Evolutionary conservation across 2,888 invertebrate genomes (phyloP), one percentile per base, ranked within the genome.

Genomic region (Zonitis immaculata): DNA sequence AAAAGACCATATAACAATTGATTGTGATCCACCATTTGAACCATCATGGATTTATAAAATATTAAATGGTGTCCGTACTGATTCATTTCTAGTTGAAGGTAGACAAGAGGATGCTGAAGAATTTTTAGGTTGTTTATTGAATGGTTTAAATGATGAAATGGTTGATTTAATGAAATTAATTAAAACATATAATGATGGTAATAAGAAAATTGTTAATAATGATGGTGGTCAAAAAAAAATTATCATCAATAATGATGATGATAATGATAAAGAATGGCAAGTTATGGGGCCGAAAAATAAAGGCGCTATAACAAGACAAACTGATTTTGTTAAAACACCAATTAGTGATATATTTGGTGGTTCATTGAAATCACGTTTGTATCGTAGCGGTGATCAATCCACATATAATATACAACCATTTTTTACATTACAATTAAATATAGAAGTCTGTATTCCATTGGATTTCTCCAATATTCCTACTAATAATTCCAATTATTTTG

Each of bases 81-180:
- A 83, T 59, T 76, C 77, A n/a, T 82, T 83, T 63, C 81, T 86
- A 42, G 87, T 91, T 48, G 92, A 93, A 73, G 96, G 95, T 0
- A 81, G 92, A 16, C 97, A 97, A 75, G 96, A 97, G 73, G 97
- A 98, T 77, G 97, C 97, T 0, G 97, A 98, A 75, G 97, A 98
- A 74, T 96, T 97, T 77, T 82, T 97, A 1, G 91, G 94, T 6
- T 93, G 91, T 73, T 81, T 97, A 57, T 81, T 98, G 20, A 97
- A 96, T 77, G 91, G 91, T 22, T 83, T 97, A 51, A 95, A 96
- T 71, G 97, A 97, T 75, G 97, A 98, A 79, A 95, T 97, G 94
- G 81, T 93, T 2, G 92, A 94, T 81, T 67, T 81, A 54, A 80
- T 80, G 64, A 81, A 80, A 69, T 70, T 80, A 56, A 76, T 78